Percentiles rank a stretch among this genome's conserved stretches.
These are phyloP conservation scores for Resseliella maxima DNA, from an alignment of 2,888 invertebrate genomes.

Conservation along the genomic window DNA sequence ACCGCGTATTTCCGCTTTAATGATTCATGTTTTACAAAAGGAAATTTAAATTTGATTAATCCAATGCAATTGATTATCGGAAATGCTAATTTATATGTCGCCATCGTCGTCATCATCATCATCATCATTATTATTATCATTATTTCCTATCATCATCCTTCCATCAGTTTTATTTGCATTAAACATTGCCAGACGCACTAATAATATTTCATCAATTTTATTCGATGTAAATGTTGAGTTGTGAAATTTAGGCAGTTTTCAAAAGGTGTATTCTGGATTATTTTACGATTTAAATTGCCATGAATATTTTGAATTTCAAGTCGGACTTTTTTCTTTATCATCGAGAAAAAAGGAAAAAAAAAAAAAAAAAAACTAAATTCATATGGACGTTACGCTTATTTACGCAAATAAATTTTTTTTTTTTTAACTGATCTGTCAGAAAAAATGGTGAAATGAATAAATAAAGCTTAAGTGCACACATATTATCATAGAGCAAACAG, in stretches of 20 bases:
- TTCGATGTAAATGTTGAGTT: background rate
- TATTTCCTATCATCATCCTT: too few relatives aligned
- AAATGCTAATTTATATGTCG: background rate
- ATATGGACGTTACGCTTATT: background rate
- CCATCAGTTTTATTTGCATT: background rate
- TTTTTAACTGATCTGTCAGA: background rate
- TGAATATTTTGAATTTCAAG: too few relatives aligned
- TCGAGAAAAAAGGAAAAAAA: background rate
- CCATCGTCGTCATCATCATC: background rate
- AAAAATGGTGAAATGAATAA: background rate
- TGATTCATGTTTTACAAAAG: background rate
- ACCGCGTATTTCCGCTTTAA: conserved; percentile 7
- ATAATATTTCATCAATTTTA: background rate
- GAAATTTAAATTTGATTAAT: conserved; percentile 9
- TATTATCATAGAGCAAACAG: background rate
- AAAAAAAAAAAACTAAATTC: too few relatives aligned
- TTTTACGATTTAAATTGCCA: background rate
- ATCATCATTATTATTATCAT: background rate
- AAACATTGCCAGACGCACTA: background rate
- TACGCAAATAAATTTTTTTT: background rate
- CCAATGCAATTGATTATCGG: conserved; percentile 30
- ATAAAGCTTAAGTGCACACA: background rate
- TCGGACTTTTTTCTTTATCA: background rate
- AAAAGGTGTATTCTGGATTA: background rate
- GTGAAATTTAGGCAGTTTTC: background rate